phyloP scores from a whole-genome alignment of 2,797 vertebrate genomes.

The Siniperca obscura region DNA sequence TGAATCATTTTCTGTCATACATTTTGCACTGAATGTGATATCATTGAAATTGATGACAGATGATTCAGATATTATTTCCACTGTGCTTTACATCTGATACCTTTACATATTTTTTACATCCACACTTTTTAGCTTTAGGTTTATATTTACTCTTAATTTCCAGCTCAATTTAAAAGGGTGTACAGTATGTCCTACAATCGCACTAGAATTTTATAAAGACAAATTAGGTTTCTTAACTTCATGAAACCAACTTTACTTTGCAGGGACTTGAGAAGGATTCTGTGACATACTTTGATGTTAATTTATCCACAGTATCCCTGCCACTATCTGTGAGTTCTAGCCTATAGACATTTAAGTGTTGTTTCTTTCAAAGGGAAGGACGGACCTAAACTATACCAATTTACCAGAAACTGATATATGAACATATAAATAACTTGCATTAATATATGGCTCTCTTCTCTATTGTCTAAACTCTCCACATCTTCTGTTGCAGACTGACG shows the following conservation, averaged over 20 bases:
- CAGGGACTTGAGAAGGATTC: conserved; percentile 37
- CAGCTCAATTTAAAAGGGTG: neutral
- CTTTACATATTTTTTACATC: neutral
- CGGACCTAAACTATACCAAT: neutral
- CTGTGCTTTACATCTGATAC: neutral
- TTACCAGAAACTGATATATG: neutral
- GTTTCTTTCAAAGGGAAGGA: conserved; percentile 41
- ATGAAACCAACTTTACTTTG: conserved; percentile 43
- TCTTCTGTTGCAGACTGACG: no score
- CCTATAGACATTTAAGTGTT: conserved; percentile 39
- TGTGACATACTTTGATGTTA: conserved; percentile 41
- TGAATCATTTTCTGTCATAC: conserved; percentile 59
- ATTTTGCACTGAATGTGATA: conserved; percentile 35
- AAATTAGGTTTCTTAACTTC: conserved; percentile 25
- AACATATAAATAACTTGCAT: neutral
- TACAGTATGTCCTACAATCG: neutral
- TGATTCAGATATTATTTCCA: conserved; percentile 1
- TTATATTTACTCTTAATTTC: conserved; percentile 6
- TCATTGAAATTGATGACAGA: conserved; percentile 11
- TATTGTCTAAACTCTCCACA: neutral
- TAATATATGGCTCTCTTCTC: neutral
- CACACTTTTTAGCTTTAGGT: neutral
- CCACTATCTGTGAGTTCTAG: conserved; percentile 44
- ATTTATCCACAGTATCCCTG: conserved; percentile 36
- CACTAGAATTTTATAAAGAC: neutral